Percentiles rank a stretch among this genome's conserved stretches.
These are phyloP conservation scores for Chionodraco myersi DNA, from an alignment of 2,113 vertebrate species.

Conservation along the genomic window DNA sequence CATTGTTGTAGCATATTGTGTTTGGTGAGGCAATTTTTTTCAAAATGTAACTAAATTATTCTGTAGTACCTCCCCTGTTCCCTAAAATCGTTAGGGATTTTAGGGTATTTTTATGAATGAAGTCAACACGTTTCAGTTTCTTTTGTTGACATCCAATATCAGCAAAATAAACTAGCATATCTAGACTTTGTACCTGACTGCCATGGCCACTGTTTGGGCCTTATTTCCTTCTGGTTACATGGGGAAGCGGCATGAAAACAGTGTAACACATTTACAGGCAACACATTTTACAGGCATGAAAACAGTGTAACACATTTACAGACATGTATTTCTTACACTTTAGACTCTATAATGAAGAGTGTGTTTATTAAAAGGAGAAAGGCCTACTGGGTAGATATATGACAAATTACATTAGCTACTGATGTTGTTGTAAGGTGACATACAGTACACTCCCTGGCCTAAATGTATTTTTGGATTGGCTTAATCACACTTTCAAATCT, in stretches of 20 bases:
- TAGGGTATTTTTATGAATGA: conserved; percentile 20
- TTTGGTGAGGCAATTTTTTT: background rate
- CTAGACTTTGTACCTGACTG: conserved; percentile 14
- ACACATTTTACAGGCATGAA: background rate
- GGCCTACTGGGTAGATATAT: background rate
- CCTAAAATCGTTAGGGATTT: too few species aligned
- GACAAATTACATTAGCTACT: background rate
- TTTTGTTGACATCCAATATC: conserved; percentile 3
- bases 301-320: background rate
- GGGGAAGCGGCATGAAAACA: background rate
- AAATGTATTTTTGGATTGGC: background rate
- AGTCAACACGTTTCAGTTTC: conserved; percentile 23
- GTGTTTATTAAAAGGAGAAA: background rate
- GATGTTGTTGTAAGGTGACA: background rate
- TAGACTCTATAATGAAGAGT: background rate
- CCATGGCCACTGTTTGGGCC: background rate
- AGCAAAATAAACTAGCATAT: background rate
- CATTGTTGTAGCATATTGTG: background rate
- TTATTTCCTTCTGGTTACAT: background rate
- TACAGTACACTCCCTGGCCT: background rate
- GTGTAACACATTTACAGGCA: background rate
- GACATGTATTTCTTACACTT: background rate
- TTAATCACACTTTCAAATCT: background rate
- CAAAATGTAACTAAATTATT: background rate
- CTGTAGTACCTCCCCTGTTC: background rate